Evolutionary conservation across 2,797 vertebrate species (phyloP), one percentile per base, ranked within the genome.

Genomic region (Meda fulgida): DNA sequence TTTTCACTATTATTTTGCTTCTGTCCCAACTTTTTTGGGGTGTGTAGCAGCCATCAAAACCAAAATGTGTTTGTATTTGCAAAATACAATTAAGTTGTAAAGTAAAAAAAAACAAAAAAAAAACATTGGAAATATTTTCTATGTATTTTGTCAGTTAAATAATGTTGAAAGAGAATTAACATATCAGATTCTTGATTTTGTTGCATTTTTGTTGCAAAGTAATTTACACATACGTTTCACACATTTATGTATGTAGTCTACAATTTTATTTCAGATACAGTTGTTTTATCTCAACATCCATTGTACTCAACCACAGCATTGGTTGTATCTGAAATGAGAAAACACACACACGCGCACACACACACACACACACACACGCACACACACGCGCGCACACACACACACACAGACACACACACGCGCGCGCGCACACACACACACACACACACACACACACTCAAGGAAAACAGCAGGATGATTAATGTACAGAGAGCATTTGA

Each of bases 281-380:
- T 26, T 43, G 2, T 40, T 43, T 51, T 5, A 51, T 40, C 23
- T 31, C 9, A 55, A 31, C 19, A 43, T 78, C 19, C 19, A 53
- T 58, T 51, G 5, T 60, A 80, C 65, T 86, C 55, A 94, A 86
- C 87, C 88, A 87, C 92, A 93, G 91, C 93, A 93, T 78, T 88
- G 90, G 88, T 95, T 89, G 55, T 82, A 93, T 94, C 94, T 95
- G 92, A 90, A 94, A 94, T 85, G 79, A 91, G 86, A 93, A 88
- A 2, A 19, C 21, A 18, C 26, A 60, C 31, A 86, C 72, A 18
- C 34, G 51, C 31, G 85, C 77, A 19, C 36, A 53, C 21, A 18
- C 26, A 60, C 31, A 86, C 72, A 18, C 34, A 19, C 21, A 18
- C 26, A 60, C 31, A 86, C 72, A 18, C 34, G 51, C 31, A 19